phyloP scores from a whole-genome alignment of 2,113 vertebrate species.

The Mesoclemmys tuberculata region DNA sequence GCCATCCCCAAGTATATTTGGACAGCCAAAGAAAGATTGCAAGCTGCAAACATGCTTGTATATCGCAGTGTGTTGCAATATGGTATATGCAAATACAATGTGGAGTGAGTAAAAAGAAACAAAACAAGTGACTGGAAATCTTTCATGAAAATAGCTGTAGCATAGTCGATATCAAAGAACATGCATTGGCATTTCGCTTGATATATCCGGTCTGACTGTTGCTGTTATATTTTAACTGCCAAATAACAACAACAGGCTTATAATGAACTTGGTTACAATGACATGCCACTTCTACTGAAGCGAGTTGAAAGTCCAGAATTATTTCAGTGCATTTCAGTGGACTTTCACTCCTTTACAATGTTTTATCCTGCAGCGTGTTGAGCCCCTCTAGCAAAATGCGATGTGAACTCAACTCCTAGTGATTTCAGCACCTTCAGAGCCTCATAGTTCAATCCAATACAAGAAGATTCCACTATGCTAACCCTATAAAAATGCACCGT shows the following conservation, averaged over 20 bases:
- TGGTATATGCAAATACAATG: background rate
- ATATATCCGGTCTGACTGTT: background rate
- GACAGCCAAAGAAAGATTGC: background rate
- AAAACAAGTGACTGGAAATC: background rate
- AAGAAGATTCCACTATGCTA: slow-evolving; percentile 10
- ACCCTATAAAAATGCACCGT: background rate
- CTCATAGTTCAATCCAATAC: background rate
- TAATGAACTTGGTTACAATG: background rate
- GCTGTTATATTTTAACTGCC: background rate
- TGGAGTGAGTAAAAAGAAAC: background rate
- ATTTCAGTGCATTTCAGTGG: background rate
- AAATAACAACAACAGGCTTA: background rate
- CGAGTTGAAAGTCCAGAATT: background rate
- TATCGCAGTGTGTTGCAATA: background rate
- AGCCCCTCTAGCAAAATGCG: background rate
- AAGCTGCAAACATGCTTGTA: background rate
- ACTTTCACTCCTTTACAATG: background rate
- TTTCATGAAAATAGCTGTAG: background rate
- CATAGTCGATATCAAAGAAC: background rate
- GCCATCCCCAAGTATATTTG: background rate
- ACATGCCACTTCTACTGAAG: background rate
- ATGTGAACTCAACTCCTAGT: background rate
- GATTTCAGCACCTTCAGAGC: background rate
- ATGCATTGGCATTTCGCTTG: background rate
- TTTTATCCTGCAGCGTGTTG: background rate